Conservation (phyloP, 2,113 vertebrate genomes). For the Ramphastos sulfuratus region DNA sequence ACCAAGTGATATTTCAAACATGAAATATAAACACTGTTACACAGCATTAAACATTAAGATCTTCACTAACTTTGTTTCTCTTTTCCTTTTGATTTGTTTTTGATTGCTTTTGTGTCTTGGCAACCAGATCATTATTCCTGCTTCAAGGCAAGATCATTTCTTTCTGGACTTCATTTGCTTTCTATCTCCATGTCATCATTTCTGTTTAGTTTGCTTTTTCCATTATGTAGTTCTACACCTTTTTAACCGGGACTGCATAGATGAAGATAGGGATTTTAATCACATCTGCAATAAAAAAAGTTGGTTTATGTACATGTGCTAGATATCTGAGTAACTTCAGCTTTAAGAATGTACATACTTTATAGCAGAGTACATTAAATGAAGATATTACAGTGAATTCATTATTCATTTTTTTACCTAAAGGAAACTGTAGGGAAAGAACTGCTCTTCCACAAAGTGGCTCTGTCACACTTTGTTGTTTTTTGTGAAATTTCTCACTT, state of each 20-base stretch:
- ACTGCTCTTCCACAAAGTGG: slow-evolving; percentile 13
- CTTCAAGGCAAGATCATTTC: slow-evolving; percentile 77
- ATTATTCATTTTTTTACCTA: slow-evolving; percentile 52
- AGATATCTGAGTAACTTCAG: slow-evolving; percentile 44
- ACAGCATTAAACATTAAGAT: background rate
- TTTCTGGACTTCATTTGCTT: slow-evolving; percentile 26
- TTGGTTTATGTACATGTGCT: slow-evolving; percentile 48
- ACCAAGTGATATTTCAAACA: slow-evolving; percentile 20
- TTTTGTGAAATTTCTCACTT: slow-evolving; percentile 43
- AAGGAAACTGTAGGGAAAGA: slow-evolving; percentile 14
- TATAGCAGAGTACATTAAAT: slow-evolving; percentile 48
- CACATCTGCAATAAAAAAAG: slow-evolving; percentile 25
- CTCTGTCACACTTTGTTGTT: slow-evolving; percentile 47
- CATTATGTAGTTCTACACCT: slow-evolving; percentile 3
- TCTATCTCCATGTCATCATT: background rate
- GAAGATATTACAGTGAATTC: slow-evolving; percentile 54
- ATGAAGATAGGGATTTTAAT: slow-evolving; percentile 41
- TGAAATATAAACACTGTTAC: background rate
- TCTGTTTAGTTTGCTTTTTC: slow-evolving; percentile 33
- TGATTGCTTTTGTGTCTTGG: slow-evolving; percentile 70
- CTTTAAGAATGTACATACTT: slow-evolving; percentile 50
- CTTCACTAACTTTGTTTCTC: slow-evolving; percentile 20
- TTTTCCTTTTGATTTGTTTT: slow-evolving; percentile 61
- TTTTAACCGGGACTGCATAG: slow-evolving; percentile 42
- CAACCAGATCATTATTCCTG: slow-evolving; percentile 81